Conservation (phyloP, 2,797 vertebrate genomes). For the Acanthornis magna region DNA sequence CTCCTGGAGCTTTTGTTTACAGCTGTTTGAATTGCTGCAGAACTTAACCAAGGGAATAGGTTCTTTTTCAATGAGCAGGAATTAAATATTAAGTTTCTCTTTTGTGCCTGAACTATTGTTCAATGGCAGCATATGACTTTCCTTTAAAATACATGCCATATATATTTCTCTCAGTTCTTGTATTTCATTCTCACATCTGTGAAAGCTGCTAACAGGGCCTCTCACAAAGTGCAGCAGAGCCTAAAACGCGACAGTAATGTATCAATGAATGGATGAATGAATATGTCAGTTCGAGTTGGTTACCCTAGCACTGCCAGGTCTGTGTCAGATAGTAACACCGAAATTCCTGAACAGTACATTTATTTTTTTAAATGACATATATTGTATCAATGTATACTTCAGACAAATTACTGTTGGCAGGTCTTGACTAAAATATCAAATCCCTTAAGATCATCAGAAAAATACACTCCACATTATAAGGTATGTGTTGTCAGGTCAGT, state of each 20-base stretch:
- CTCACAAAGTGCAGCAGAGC: neutral
- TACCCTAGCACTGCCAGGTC: neutral
- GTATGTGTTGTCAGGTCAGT: neutral
- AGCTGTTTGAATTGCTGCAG: neutral
- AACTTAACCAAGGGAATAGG: neutral
- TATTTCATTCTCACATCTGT: neutral
- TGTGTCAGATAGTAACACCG: neutral
- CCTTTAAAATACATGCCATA: neutral
- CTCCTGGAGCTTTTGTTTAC: neutral
- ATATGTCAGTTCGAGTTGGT: neutral
- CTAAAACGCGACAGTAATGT: neutral
- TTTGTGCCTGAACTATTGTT: neutral
- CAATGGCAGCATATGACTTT: neutral
- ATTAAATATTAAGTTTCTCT: neutral
- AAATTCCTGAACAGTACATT: fast-evolving
- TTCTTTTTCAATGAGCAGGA: neutral
- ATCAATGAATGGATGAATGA: neutral
- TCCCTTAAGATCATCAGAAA: constrained; percentile 39
- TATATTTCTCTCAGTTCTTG: neutral
- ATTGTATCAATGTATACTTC: neutral
- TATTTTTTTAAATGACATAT: neutral
- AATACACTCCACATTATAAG: constrained; percentile 34
- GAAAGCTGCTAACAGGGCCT: neutral
- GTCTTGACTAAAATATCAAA: constrained; percentile 66
- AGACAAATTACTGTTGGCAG: constrained; percentile 17